Evolutionary conservation across 1,140 invertebrate species (phyloP).

Genomic region (Drosophila simulans): DNA sequence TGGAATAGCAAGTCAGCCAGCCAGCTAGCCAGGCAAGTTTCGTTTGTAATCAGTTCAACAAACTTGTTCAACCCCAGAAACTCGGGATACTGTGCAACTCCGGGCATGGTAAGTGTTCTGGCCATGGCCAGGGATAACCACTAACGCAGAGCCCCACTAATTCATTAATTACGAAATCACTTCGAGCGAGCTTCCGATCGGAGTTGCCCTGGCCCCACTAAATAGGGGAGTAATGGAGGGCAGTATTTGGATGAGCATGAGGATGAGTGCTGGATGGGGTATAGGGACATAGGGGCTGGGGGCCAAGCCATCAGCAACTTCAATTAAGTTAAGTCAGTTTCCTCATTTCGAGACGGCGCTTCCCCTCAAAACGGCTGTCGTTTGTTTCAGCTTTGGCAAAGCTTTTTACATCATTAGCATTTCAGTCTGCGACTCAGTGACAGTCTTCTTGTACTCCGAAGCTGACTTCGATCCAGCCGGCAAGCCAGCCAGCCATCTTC

Average conservation of each 20-base stretch:
- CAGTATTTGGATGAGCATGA: neutral
- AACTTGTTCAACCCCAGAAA: conserved; percentile 26
- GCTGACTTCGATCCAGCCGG: conserved; percentile 30
- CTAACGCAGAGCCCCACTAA: conserved; percentile 56
- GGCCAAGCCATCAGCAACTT: conserved; percentile 68
- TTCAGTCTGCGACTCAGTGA: conserved; percentile 50
- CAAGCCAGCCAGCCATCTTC: conserved; percentile 14
- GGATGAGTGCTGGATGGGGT: neutral
- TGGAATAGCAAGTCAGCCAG: conserved; percentile 15
- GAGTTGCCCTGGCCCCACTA: conserved; percentile 39
- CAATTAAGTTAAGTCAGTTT: conserved; percentile 83
- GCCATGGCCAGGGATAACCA: conserved; percentile 53
- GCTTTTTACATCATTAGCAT: conserved; percentile 83
- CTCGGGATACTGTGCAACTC: neutral
- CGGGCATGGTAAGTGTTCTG: conserved; percentile 12
- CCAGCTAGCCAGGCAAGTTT: conserved; percentile 22
- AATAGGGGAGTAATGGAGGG: conserved; percentile 39
- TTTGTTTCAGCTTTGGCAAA: conserved; percentile 75
- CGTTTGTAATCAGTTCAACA: conserved; percentile 43
- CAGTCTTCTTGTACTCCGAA: conserved; percentile 16
- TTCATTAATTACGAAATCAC: conserved; percentile 82
- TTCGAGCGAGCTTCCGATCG: conserved; percentile 74
- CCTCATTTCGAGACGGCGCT: conserved; percentile 68
- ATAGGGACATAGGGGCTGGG: neutral
- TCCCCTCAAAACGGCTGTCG: conserved; percentile 65